Evolutionary conservation across 2,113 vertebrate species (phyloP).

Genomic region (Ranitomeya imitator): DNA sequence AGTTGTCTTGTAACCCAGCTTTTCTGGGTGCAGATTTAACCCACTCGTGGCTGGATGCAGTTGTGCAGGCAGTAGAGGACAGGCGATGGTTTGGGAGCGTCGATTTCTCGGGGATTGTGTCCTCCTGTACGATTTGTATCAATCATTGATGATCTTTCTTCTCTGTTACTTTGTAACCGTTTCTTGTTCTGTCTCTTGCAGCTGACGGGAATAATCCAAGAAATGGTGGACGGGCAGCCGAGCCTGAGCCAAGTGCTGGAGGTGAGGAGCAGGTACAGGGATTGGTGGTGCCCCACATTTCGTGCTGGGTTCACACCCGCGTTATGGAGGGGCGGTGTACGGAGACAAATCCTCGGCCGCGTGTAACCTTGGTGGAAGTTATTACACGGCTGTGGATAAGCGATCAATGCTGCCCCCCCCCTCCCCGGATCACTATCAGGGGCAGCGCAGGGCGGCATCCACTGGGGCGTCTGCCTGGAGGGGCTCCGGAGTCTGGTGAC

Average conservation of each 20-base stretch:
- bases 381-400: neutral
- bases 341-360: neutral
- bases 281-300: too few relatives aligned
- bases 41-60: too few relatives aligned
- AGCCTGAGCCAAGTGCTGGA: constrained; percentile 81
- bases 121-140: too few relatives aligned
- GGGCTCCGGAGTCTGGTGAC: constrained; percentile 31
- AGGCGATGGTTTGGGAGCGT: too few relatives aligned
- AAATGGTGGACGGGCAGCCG: constrained; percentile 82
- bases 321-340: neutral
- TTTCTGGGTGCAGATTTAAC: too few relatives aligned
- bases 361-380: constrained; percentile 43
- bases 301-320: neutral
- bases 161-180: neutral
- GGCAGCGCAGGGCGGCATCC: constrained; percentile 24
- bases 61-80: too few relatives aligned
- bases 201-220: constrained; percentile 84
- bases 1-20: too few relatives aligned
- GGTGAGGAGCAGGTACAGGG: constrained; percentile 67
- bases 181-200: constrained; percentile 64
- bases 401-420: neutral
- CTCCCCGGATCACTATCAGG: neutral
- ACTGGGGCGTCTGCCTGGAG: constrained; percentile 25
- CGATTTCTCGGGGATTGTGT: too few relatives aligned
- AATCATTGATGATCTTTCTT: too few relatives aligned